Conservation (phyloP, 2,797 vertebrate species). For the Mormyrops attenuatus region DNA sequence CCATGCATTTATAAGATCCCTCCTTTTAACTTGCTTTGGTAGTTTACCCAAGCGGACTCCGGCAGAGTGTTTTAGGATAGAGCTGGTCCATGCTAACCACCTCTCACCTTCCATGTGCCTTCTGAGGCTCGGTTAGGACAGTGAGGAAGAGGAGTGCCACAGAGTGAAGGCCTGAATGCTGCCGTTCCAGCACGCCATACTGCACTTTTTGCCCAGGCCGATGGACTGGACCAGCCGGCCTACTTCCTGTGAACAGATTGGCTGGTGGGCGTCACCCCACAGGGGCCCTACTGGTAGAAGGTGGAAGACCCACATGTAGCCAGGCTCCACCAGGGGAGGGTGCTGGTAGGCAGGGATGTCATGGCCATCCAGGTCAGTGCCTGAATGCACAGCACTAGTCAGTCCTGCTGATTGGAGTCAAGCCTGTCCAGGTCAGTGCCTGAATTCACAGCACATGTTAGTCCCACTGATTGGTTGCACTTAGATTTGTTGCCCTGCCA, state of each 20-base stretch:
- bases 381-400: not conserved
- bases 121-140: slow-evolving; percentile 72
- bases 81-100: not conserved
- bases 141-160: slow-evolving; percentile 66
- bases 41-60: not conserved
- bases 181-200: slow-evolving; percentile 80
- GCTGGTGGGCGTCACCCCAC: slow-evolving; percentile 83
- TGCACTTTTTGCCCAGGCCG: slow-evolving; percentile 75
- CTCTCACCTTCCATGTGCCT: slow-evolving; percentile 4
- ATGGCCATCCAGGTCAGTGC: slow-evolving; percentile 53
- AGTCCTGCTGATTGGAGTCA: slow-evolving; percentile 37
- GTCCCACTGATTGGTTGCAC: not conserved
- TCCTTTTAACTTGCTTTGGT: not conserved
- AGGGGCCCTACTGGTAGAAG: slow-evolving; percentile 83
- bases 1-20: not conserved
- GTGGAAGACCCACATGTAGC: slow-evolving; percentile 69
- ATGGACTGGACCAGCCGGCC: slow-evolving; percentile 60
- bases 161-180: slow-evolving; percentile 71
- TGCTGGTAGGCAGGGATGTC: slow-evolving; percentile 76
- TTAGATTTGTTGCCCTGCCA: not conserved
- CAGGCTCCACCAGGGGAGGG: slow-evolving; percentile 68
- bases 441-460: not conserved
- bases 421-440: slow-evolving; percentile 74
- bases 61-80: not conserved
- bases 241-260: slow-evolving; percentile 84